phyloP scores from a whole-genome alignment of 2,113 vertebrate species.

The Benitochromis conjunctus region DNA sequence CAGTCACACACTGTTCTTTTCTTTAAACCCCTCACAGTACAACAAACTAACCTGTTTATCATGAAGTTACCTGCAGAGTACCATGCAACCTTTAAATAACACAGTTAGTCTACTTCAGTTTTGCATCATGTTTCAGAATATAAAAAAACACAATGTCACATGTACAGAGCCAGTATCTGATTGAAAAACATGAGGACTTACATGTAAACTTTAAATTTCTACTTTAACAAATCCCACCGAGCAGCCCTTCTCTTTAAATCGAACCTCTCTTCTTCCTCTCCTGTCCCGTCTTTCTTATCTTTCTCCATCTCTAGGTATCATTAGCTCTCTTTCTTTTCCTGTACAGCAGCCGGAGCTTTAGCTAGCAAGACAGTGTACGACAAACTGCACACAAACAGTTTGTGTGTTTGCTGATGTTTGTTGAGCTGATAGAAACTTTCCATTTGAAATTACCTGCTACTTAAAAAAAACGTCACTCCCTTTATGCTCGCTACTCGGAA shows the following conservation, averaged over 20 bases:
- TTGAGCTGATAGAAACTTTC: background rate
- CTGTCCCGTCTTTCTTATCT: background rate
- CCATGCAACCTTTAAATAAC: background rate
- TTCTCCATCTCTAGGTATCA: no score
- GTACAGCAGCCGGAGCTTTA: background rate
- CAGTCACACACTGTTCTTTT: background rate
- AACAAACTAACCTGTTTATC: background rate
- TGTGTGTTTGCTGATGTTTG: background rate
- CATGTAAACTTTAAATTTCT: background rate
- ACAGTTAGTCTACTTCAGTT: background rate
- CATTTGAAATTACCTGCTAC: no score
- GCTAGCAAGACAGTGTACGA: rapidly evolving
- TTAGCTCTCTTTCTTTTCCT: background rate
- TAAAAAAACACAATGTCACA: background rate
- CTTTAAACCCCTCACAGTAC: background rate
- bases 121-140: background rate
- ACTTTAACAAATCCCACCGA: background rate
- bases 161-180: background rate
- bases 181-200: background rate
- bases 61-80: background rate
- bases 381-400: background rate
- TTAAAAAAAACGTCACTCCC: no score
- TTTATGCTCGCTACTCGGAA: rapidly evolving
- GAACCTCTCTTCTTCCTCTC: background rate
- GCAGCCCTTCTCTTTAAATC: background rate